Conservation (phyloP, 2,797 vertebrate genomes). For the Spatula clypeata region DNA sequence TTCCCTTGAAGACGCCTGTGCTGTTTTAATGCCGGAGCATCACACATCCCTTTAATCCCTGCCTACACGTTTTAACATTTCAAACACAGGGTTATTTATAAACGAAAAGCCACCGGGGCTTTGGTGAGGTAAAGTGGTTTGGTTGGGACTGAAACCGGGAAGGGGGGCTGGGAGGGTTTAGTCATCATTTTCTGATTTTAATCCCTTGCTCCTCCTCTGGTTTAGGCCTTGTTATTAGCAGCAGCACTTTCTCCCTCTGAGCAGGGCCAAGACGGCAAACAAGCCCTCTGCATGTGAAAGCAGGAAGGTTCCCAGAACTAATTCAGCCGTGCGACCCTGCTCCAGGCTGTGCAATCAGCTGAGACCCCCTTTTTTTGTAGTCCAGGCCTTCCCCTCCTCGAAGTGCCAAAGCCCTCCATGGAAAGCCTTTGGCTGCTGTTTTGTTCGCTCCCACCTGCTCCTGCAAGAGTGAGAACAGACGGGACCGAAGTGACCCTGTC, state of each 20-base stretch:
- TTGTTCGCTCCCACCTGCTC: conserved; percentile 67
- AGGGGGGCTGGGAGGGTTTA: conserved; percentile 18
- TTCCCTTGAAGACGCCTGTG: conserved; percentile 45
- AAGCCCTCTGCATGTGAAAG: conserved; percentile 57
- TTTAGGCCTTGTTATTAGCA: conserved; percentile 34
- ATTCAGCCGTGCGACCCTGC: background rate
- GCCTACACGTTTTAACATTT: conserved; percentile 65
- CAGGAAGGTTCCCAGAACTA: conserved; percentile 30
- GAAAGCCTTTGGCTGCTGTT: conserved; percentile 2
- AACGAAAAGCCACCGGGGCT: conserved; percentile 41
- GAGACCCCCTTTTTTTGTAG: conserved; percentile 38
- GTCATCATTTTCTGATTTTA: conserved; percentile 55
- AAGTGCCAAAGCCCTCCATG: background rate
- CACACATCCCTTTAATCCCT: conserved; percentile 47
- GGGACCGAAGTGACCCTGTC: background rate
- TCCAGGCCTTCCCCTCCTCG: background rate
- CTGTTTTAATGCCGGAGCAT: conserved; percentile 45
- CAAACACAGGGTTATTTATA: conserved; percentile 66
- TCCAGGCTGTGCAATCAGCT: conserved; percentile 37
- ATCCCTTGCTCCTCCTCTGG: conserved; percentile 39
- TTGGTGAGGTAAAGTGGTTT: conserved; percentile 40
- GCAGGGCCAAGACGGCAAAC: conserved; percentile 41
- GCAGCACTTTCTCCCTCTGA: conserved; percentile 16
- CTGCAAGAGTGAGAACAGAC: conserved; percentile 41
- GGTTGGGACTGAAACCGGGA: conserved; percentile 15